phyloP scores from a whole-genome alignment of 2,797 vertebrate species.

The Peromyscus nudipes region DNA sequence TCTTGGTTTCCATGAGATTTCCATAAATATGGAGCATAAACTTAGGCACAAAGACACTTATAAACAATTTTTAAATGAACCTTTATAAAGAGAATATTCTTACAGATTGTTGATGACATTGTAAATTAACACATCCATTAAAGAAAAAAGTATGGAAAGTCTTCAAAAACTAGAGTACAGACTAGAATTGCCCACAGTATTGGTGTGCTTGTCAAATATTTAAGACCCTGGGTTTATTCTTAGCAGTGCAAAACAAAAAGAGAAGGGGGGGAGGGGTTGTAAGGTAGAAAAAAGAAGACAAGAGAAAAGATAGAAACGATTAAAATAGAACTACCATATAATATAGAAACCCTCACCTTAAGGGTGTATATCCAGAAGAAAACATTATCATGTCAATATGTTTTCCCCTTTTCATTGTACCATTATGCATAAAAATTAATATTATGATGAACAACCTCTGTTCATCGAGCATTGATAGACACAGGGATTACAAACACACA shows the following conservation, averaged over 20 bases:
- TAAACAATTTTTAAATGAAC: neutral
- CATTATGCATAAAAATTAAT: neutral
- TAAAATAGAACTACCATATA: neutral
- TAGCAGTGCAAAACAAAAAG: neutral
- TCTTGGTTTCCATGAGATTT: neutral
- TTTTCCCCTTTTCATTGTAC: neutral
- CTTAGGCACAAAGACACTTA: neutral
- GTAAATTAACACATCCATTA: neutral
- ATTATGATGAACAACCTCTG: neutral
- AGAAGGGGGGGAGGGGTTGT: neutral
- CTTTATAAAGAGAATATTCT: neutral
- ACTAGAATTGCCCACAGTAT: neutral
- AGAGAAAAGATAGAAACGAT: neutral
- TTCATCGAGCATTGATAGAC: neutral
- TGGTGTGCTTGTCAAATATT: neutral
- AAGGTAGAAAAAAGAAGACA: neutral
- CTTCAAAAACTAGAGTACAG: neutral
- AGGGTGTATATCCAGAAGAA: neutral
- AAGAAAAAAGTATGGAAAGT: neutral
- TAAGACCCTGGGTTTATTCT: neutral
- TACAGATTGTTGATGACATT: neutral
- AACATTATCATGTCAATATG: neutral
- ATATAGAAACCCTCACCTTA: neutral
- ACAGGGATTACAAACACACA: neutral
- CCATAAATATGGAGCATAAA: neutral